Evolutionary conservation across 2,113 vertebrate genomes (phyloP).

Genomic region (Phoenicopterus ruber): DNA sequence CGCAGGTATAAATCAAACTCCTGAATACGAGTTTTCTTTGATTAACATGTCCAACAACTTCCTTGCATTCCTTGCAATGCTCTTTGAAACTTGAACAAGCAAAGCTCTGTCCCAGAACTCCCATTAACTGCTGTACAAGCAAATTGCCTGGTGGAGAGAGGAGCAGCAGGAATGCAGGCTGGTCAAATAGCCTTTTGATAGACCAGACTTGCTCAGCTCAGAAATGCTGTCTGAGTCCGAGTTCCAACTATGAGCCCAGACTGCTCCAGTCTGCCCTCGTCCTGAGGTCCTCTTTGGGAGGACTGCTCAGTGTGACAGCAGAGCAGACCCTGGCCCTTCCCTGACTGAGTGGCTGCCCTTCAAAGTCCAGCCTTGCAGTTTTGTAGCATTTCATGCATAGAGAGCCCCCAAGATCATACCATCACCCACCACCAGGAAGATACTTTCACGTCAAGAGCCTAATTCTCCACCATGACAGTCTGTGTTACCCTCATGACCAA

Average conservation of each 20-base stretch:
- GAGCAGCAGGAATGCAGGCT: constrained; percentile 16
- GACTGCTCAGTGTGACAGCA: neutral
- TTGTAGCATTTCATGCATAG: neutral
- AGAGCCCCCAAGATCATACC: neutral
- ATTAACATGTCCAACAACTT: constrained; percentile 32
- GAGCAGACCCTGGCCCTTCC: neutral
- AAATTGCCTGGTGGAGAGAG: neutral
- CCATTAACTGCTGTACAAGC: neutral
- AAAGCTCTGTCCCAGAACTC: constrained; percentile 38
- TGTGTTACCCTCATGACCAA: neutral
- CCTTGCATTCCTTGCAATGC: constrained; percentile 28
- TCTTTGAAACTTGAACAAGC: constrained; percentile 40
- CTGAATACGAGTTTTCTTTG: constrained; percentile 11
- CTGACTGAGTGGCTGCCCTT: neutral
- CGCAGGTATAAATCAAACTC: constrained; percentile 25
- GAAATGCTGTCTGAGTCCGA: neutral
- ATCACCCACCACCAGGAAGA: neutral
- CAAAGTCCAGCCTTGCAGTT: neutral
- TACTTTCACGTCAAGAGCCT: neutral
- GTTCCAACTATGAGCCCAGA: neutral
- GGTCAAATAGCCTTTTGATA: constrained; percentile 33
- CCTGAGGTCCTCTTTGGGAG: neutral
- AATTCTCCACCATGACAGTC: neutral
- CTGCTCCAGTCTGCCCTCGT: neutral
- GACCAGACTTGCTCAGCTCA: neutral